Evolutionary conservation across 2,888 invertebrate genomes (phyloP), one percentile per base, ranked within the genome.

Genomic region (Argyra leucocephala): DNA sequence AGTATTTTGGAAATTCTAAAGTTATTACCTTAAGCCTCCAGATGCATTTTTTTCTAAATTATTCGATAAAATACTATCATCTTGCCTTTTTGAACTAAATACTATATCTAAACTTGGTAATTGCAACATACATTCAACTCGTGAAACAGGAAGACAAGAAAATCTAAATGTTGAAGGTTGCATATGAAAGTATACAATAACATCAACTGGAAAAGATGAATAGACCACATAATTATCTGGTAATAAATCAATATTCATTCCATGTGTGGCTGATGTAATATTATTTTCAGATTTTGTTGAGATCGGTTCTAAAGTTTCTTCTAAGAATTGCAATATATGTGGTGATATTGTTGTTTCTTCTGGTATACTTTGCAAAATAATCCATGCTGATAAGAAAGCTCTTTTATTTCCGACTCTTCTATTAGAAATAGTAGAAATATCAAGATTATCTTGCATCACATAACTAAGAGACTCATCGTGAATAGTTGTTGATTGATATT

Each of bases 301-400:
- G 74, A 98, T 92, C 0, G 97, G 96, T 74, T 98, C 97, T 57
- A 98, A 80, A 0, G 96, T 96, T 80, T 97, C 97, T 76, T 99
- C 98, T 70, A 99, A 80, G 80, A 98, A 99, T 80, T 97, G 96
- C 64, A 99, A 83, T 71, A 99, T 92, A 74, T 96, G 95, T 0
- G 99, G 98, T 71, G 94, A 96, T 75, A 99, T 94, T 71, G 97
- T 90, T 26, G 98, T 98, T 81, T 98, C 97, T 76, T 94, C 96
- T 0, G 98, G 97, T 72, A 98, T 93, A 74, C 95, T 94, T 80
- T 98, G 96, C 69, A 99, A 81, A 2, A 96, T 96, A 84, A 96
- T 89, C 93, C 96, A 97, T 1, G 93, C 90, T 82, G 95, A 91
- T 70, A 98, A 81, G 69, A 91, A 91, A 66, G 90, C 97, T 77